phyloP scores from a whole-genome alignment of 2,113 vertebrate species.

The Otus sunia region DNA sequence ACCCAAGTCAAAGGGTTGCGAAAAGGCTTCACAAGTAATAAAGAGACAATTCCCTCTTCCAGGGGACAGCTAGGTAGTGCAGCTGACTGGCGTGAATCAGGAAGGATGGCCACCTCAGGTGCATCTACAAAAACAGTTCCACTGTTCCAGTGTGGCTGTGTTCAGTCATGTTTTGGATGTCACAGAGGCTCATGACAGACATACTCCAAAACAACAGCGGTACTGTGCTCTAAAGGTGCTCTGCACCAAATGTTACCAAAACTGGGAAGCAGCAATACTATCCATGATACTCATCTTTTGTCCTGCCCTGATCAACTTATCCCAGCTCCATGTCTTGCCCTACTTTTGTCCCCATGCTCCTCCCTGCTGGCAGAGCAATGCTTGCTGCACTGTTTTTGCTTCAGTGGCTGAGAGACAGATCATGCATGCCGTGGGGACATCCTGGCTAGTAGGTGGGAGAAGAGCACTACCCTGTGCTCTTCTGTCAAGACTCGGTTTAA shows the following conservation, averaged over 20 bases:
- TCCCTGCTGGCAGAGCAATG: neutral
- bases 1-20: neutral
- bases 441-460: neutral
- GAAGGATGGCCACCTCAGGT: neutral
- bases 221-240: neutral
- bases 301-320: neutral
- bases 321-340: neutral
- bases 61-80: neutral
- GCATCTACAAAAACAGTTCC: neutral
- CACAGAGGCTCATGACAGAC: neutral
- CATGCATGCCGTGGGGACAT: neutral
- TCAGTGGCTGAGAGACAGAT: neutral
- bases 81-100: neutral
- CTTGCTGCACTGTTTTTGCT: neutral
- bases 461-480: neutral
- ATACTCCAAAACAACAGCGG: neutral
- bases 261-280: neutral
- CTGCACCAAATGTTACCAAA: neutral
- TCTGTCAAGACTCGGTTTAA: neutral
- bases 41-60: neutral
- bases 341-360: neutral
- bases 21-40: neutral
- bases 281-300: neutral
- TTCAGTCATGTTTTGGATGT: neutral
- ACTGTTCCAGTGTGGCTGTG: neutral